These are phyloP conservation scores for Pseudanteris insignis DNA, from an alignment of 2,888 invertebrate genomes.

Conservation along the genomic window DNA sequence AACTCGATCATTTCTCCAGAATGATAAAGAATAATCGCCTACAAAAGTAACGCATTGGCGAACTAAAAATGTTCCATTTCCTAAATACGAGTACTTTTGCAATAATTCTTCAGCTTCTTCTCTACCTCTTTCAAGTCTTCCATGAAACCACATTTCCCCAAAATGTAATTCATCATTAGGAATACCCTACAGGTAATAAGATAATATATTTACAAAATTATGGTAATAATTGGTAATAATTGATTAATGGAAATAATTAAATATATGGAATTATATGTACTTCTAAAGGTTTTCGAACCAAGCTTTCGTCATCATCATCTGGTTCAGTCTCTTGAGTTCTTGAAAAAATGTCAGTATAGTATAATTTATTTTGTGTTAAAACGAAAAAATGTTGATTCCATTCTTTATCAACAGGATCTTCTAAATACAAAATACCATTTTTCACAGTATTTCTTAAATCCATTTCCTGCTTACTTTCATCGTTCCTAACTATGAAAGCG, in stretches of 20 bases:
- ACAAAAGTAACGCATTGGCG: conserved; percentile 95
- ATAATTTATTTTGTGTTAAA: conserved; percentile 85
- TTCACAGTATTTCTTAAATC: conserved; percentile 85
- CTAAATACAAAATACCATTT: conserved; percentile 88
- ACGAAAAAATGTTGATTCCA: conserved; percentile 97
- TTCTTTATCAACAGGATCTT: conserved; percentile 87
- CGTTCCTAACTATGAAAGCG: conserved; percentile 72
- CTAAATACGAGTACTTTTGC: conserved; percentile 69
- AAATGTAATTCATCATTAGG: conserved; percentile 90
- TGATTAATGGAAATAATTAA: too few species aligned
- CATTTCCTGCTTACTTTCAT: conserved; percentile 75
- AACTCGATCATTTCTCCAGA: conserved; percentile 89
- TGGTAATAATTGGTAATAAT: conserved; percentile 5
- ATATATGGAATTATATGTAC: too few species aligned
- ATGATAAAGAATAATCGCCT: conserved; percentile 94
- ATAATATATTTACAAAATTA: conserved; percentile 4
- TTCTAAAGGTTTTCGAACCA: conserved; percentile 53
- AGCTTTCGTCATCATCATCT: conserved; percentile 68
- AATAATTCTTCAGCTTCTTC: conserved; percentile 75
- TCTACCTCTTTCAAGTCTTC: conserved; percentile 83
- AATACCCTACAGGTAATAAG: conserved; percentile 71
- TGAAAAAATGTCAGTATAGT: conserved; percentile 80
- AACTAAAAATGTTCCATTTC: conserved; percentile 77
- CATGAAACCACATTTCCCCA: conserved; percentile 94
- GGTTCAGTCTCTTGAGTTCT: conserved; percentile 66